Percentiles rank a stretch among this genome's conserved stretches.
Conservation (phyloP, 2,113 vertebrate genomes). For the Saimiri boliviensis region DNA sequence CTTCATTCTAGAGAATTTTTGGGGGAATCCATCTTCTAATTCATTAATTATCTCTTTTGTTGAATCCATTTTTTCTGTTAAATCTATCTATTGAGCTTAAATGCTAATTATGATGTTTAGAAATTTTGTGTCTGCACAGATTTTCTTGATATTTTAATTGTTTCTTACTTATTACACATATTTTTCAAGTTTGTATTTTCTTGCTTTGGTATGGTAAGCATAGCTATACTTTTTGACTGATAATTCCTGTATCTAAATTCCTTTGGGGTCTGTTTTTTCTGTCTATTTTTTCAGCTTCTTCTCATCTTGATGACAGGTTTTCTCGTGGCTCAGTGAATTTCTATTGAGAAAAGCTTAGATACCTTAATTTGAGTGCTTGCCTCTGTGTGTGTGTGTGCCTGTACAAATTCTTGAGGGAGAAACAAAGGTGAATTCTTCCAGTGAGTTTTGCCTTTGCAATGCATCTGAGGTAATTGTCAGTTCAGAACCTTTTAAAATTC, state of each 20-base stretch:
- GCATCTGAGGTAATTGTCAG: neutral
- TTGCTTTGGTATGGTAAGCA: neutral
- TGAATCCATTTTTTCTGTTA: neutral
- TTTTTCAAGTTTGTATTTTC: slow-evolving; percentile 13
- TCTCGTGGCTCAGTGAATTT: neutral
- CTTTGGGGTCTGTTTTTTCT: neutral
- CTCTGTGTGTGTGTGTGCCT: neutral
- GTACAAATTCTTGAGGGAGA: neutral
- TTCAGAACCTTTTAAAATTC: neutral
- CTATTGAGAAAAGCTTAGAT: neutral
- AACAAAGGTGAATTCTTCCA: neutral
- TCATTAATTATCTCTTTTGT: neutral
- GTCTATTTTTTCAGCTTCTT: neutral
- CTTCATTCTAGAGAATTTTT: neutral
- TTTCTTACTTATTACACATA: neutral
- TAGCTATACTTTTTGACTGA: neutral
- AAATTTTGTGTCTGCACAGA: neutral
- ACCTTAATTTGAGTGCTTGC: neutral
- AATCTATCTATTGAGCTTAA: neutral
- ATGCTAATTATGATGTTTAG: neutral
- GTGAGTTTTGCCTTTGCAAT: neutral
- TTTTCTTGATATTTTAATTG: neutral
- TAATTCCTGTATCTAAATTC: neutral
- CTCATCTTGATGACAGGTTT: neutral
- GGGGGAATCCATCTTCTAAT: neutral